phyloP scores from a whole-genome alignment of 2,113 vertebrate genomes.

The Seriola dumerili region DNA sequence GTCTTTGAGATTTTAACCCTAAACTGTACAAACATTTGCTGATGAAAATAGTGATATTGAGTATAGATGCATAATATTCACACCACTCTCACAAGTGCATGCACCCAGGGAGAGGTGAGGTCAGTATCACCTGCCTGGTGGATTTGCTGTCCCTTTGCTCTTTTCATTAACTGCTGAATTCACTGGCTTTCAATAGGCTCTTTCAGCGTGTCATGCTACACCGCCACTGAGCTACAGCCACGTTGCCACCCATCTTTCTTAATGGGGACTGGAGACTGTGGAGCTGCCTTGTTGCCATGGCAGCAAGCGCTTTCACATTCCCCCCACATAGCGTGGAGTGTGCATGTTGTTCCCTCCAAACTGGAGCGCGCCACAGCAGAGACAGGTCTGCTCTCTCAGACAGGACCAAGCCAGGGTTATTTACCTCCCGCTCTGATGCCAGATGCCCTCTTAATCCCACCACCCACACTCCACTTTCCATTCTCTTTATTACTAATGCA shows the following conservation, averaged over 20 bases:
- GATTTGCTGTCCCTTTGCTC: conserved; percentile 54
- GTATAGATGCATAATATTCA: conserved; percentile 6
- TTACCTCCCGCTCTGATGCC: conserved; percentile 60
- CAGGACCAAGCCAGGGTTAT: conserved; percentile 52
- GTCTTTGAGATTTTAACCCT: neutral
- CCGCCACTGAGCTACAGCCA: conserved; percentile 76
- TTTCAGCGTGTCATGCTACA: conserved; percentile 79
- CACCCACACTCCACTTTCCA: conserved; percentile 45
- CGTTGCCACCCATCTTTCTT: conserved; percentile 79
- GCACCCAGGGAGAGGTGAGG: conserved; percentile 42
- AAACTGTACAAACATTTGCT: neutral
- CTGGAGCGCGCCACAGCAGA: conserved; percentile 50
- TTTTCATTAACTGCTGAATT: conserved; percentile 73
- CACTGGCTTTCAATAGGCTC: conserved; percentile 77
- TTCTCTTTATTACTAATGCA: conserved; percentile 41
- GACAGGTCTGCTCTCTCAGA: conserved; percentile 65
- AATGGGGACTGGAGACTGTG: conserved; percentile 81
- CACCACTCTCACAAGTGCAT: neutral
- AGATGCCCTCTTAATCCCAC: conserved; percentile 62
- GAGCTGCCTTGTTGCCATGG: conserved; percentile 86
- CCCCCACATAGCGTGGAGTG: conserved; percentile 78
- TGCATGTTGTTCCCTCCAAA: conserved; percentile 68
- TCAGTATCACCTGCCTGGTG: conserved; percentile 57
- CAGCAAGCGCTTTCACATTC: conserved; percentile 83
- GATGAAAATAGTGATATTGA: conserved; percentile 23